A percentile compares a stretch with the other conserved stretches of the same genome.
Evolutionary conservation across 2,888 invertebrate species (phyloP).

Genomic region (Caenorhabditis becei): DNA sequence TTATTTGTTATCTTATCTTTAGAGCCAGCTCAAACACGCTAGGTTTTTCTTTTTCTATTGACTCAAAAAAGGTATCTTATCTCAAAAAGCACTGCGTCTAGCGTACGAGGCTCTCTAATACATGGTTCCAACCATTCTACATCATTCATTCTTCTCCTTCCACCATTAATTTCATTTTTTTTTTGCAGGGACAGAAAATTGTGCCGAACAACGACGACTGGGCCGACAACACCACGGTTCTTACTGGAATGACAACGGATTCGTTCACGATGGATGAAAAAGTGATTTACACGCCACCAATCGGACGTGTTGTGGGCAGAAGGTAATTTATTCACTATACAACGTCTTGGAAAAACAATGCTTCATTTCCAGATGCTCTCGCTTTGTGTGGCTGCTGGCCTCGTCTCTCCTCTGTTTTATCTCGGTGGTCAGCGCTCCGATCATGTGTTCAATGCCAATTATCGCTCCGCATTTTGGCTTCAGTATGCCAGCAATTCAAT

Average conservation of each 20-base stretch:
- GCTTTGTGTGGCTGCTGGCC: constrained; percentile 72
- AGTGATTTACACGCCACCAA: constrained; percentile 63
- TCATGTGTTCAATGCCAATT: constrained; percentile 76
- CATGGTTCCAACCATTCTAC: too few relatives aligned
- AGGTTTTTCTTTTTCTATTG: neutral
- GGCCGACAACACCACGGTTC: constrained; percentile 79
- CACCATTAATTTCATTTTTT: neutral
- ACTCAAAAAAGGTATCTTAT: constrained; percentile 1
- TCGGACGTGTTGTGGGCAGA: constrained; percentile 68
- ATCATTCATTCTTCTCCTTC: neutral
- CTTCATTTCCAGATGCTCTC: constrained; percentile 73
- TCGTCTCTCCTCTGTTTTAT: constrained; percentile 71
- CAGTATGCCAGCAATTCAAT: constrained; percentile 71
- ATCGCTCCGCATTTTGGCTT: constrained; percentile 66
- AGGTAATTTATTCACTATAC: constrained; percentile 55
- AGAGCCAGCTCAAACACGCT: neutral
- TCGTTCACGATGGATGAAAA: constrained; percentile 74
- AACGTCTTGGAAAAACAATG: neutral
- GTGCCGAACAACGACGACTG: constrained; percentile 72
- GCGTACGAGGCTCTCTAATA: neutral
- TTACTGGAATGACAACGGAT: constrained; percentile 79
- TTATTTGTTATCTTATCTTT: constrained; percentile 4
- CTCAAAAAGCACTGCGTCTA: neutral
- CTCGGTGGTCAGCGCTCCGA: constrained; percentile 76
- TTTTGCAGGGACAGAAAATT: constrained; percentile 66